These are phyloP conservation scores for Drosophila algonquin DNA, from an alignment of 2,888 invertebrate genomes.

Conservation along the genomic window DNA sequence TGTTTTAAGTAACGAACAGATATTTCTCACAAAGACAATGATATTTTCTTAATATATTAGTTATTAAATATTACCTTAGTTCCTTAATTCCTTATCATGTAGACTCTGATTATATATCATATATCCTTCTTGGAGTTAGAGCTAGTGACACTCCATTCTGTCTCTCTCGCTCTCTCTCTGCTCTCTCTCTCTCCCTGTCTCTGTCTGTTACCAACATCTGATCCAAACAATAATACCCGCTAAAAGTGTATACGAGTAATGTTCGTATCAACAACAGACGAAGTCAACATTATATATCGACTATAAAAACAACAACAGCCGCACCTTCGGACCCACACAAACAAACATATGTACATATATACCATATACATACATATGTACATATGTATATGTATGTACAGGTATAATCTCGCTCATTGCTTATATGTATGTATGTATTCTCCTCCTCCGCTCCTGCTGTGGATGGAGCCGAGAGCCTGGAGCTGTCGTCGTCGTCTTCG, in stretches of 20 bases:
- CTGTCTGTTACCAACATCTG: neutral
- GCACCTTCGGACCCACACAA: conserved; percentile 66
- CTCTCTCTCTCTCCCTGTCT: too few species aligned
- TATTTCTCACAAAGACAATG: too few species aligned
- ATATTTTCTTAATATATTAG: too few species aligned
- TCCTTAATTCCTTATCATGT: too few species aligned
- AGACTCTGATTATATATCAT: too few species aligned
- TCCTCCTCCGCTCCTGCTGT: conserved; percentile 57
- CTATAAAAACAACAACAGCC: conserved; percentile 66
- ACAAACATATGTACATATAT: conserved; percentile 34
- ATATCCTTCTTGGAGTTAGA: too few species aligned
- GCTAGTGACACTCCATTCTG: too few species aligned
- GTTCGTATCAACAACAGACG: conserved; percentile 36
- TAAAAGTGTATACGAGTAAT: neutral
- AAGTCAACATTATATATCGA: conserved; percentile 65
- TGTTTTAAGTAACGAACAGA: too few species aligned
- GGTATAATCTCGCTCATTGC: conserved; percentile 48
- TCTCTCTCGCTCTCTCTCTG: too few species aligned
- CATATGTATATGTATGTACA: conserved; percentile 16
- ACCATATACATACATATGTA: conserved; percentile 21
- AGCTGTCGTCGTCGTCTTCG: conserved; percentile 28
- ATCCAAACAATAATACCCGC: conserved; percentile 26
- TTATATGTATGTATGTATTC: conserved; percentile 10
- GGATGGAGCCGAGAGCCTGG: conserved; percentile 33
- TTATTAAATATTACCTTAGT: too few species aligned